Conservation (phyloP, 2,113 vertebrate genomes). For the Taurulus bubalis region DNA sequence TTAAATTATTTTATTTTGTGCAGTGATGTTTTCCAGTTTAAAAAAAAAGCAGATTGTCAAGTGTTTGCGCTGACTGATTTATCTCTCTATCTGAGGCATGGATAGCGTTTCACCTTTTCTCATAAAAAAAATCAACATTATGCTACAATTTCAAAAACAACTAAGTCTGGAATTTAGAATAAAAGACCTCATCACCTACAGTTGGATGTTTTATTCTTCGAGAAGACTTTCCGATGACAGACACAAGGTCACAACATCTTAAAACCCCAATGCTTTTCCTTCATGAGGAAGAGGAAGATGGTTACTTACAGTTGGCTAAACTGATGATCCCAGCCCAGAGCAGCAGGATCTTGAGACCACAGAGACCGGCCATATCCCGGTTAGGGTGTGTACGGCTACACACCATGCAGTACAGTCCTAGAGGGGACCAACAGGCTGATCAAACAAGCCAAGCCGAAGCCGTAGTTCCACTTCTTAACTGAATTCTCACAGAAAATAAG, state of each 20-base stretch:
- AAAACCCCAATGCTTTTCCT: neutral
- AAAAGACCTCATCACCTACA: slow-evolving; percentile 9
- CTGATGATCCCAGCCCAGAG: slow-evolving; percentile 81
- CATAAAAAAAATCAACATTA: slow-evolving; percentile 29
- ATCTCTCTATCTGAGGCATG: slow-evolving; percentile 33
- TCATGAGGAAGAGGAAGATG: neutral
- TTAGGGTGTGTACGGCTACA: slow-evolving; percentile 78
- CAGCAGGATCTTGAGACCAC: slow-evolving; percentile 84
- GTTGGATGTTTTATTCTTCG: neutral
- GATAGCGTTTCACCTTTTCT: slow-evolving; percentile 26
- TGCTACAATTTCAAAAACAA: slow-evolving; percentile 28
- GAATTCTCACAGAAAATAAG: slow-evolving; percentile 40
- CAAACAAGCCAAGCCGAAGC: slow-evolving; percentile 52
- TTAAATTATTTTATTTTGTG: slow-evolving; percentile 51
- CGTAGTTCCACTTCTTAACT: slow-evolving; percentile 22
- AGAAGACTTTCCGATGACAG: slow-evolving; percentile 5
- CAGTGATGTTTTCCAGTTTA: slow-evolving; percentile 29
- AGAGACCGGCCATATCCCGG: slow-evolving; percentile 88
- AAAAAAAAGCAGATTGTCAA: slow-evolving; percentile 16
- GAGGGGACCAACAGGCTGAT: slow-evolving; percentile 78
- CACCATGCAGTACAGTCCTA: slow-evolving; percentile 83
- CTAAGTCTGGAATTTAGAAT: slow-evolving; percentile 13
- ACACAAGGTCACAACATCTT: neutral
- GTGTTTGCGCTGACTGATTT: slow-evolving; percentile 40
- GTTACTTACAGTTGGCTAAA: slow-evolving; percentile 78